phyloP scores from a whole-genome alignment of 2,113 vertebrate species.

The Neotragus pygmaeus region DNA sequence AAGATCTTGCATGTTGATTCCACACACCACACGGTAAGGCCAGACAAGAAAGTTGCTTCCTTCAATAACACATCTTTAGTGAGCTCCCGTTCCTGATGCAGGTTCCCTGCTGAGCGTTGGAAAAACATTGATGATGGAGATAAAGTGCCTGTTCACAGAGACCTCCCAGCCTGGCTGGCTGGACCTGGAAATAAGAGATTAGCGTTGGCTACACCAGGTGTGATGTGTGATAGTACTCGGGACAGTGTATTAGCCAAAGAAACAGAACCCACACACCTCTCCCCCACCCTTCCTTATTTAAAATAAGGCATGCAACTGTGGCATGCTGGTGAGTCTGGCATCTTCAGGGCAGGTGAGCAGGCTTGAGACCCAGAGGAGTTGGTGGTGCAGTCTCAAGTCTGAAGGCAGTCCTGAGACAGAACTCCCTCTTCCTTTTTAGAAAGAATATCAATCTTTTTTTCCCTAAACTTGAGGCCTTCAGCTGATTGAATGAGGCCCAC shows the following conservation, averaged over 20 bases:
- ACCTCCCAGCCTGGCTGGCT: background rate
- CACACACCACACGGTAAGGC: background rate
- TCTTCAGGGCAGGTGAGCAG: background rate
- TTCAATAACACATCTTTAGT: background rate
- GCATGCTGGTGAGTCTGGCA: background rate
- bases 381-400: background rate
- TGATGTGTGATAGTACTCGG: background rate
- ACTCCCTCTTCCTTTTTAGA: background rate
- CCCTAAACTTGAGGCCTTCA: background rate
- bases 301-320: background rate
- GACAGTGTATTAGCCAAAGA: background rate
- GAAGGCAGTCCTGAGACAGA: background rate
- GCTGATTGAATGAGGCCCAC: background rate
- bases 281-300: background rate
- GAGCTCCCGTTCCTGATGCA: background rate
- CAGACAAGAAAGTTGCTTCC: background rate
- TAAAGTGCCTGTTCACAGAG: background rate
- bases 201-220: background rate
- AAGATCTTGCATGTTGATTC: background rate
- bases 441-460: background rate
- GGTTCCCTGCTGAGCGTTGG: background rate
- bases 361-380: background rate
- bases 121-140: background rate
- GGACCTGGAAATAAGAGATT: background rate
- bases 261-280: background rate